phyloP scores from a whole-genome alignment of 2,888 invertebrate species.

The Drosophila vallismaia region DNA sequence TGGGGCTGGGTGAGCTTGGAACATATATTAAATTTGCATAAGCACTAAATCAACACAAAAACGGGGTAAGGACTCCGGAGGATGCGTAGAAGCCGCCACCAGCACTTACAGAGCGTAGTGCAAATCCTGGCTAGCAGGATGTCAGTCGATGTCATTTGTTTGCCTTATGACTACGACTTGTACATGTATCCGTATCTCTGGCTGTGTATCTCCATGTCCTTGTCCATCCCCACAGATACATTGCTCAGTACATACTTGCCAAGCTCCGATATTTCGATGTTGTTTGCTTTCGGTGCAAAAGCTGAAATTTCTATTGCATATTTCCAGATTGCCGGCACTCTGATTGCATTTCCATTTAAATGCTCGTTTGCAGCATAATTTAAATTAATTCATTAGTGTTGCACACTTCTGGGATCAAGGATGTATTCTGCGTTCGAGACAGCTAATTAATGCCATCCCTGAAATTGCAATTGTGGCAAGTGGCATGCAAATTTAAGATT shows the following conservation, averaged over 20 bases:
- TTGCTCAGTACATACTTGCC: neutral
- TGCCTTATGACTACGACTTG: conserved; percentile 44
- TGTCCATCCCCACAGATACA: conserved; percentile 16
- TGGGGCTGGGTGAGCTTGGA: conserved; percentile 38
- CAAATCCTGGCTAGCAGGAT: conserved; percentile 26
- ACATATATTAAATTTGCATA: conserved; percentile 77
- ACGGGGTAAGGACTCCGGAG: conserved; percentile 37
- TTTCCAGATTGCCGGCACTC: conserved; percentile 11
- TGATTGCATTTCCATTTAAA: conserved; percentile 24
- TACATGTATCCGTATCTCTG: conserved; percentile 7
- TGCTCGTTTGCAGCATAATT: conserved; percentile 18
- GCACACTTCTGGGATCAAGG: conserved; percentile 13
- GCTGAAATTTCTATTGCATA: conserved; percentile 23
- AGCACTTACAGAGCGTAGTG: conserved; percentile 1
- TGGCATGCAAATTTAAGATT: neutral
- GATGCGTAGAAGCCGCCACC: conserved; percentile 28
- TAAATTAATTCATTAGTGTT: conserved; percentile 34
- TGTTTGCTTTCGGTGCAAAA: neutral
- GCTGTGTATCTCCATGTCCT: conserved; percentile 23
- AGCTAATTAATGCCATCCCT: conserved; percentile 5
- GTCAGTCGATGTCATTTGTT: conserved; percentile 49
- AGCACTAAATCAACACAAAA: conserved; percentile 78
- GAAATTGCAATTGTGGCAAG: neutral
- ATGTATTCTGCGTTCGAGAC: conserved; percentile 1
- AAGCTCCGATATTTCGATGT: conserved; percentile 22